Base-by-base conservation (phyloP, 1,140 invertebrate genomes). In the Mercenaria mercenaria region DNA sequence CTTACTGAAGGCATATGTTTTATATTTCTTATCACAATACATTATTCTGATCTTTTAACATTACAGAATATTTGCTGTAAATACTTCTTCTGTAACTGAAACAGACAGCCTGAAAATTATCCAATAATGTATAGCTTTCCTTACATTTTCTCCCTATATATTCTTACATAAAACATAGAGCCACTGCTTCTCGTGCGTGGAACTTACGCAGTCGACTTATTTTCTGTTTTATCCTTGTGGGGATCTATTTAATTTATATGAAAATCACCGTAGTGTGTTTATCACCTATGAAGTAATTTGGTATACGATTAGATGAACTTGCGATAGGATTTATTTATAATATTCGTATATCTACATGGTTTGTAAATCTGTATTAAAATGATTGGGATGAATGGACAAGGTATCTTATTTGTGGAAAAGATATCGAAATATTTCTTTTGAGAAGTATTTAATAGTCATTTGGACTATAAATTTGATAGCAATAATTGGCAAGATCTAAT, bases 391-490 rank as follows among this genome's bases (percentile, higher is more conserved):
- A 79, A 79, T 29, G 39, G 39, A 41, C 67, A 72, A 39, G 67
- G 67, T 72, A 72, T 72, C 67, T 37, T 13, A 72, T 15, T 72
- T 39, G 37, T 72, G 34, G 15, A 41, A 72, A 72, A 72, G 67
- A 72, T 72, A 72, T 72, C 67, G 23, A 72, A 72, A 72, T 72
- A 72, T 37, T 72, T 39, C 32, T 79, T 26, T 79, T 79, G 29
- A 41, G 23, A 41, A 26, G 72, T 76, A 50, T 76, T 76, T 79
- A 79, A 79, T 79, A 79, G 76, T 56, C 43, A 79, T 79, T 79
- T 56, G 26, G 47, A 79, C 29, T 56, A 79, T 79, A 52, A 79
- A 79, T 79, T 50, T 79, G 76, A 52, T 79, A 79, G 56, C 50
- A 79, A 52, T 50, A 59, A 52, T 79, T 79, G 76, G 47, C 76